phyloP scores from a whole-genome alignment of 2,888 invertebrate genomes.

The Tiliacea aurago region DNA sequence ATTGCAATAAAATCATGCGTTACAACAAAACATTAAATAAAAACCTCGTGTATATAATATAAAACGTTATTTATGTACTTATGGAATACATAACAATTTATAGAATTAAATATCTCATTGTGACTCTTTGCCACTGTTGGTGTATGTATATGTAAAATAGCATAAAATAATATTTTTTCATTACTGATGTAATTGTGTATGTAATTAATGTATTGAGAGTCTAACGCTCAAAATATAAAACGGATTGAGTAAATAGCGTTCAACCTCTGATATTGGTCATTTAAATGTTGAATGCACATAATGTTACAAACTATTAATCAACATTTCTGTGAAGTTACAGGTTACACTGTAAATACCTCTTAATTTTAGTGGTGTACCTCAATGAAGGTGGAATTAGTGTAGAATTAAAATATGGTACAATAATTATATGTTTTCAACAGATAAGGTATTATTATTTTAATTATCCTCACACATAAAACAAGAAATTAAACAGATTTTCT shows the following conservation, averaged over 20 bases:
- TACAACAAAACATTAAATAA: constrained; percentile 45
- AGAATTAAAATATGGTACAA: constrained; percentile 72
- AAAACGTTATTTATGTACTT: constrained; percentile 59
- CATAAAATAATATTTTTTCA: constrained; percentile 66
- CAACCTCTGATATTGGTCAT: constrained; percentile 26
- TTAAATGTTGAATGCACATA: constrained; percentile 55
- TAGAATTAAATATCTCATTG: constrained; percentile 46
- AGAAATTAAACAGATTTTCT: constrained; percentile 18
- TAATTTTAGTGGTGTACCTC: constrained; percentile 62
- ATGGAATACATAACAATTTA: constrained; percentile 50
- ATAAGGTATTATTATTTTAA: constrained; percentile 47
- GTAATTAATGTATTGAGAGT: constrained; percentile 48
- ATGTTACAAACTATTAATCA: constrained; percentile 36
- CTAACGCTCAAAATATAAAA: constrained; percentile 54
- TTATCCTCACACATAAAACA: constrained; percentile 7
- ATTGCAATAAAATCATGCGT: constrained; percentile 59
- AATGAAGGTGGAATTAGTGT: constrained; percentile 63
- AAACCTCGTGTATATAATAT: constrained; percentile 54
- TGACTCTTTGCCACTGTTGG: constrained; percentile 57
- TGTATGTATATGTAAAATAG: constrained; percentile 55
- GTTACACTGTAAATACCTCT: constrained; percentile 64
- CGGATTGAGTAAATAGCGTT: constrained; percentile 46
- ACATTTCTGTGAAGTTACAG: constrained; percentile 57
- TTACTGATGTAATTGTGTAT: constrained; percentile 55
- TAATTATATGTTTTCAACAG: constrained; percentile 71